Evolutionary conservation across 2,113 vertebrate species (phyloP).

Genomic region (Dasyurus viverrinus): DNA sequence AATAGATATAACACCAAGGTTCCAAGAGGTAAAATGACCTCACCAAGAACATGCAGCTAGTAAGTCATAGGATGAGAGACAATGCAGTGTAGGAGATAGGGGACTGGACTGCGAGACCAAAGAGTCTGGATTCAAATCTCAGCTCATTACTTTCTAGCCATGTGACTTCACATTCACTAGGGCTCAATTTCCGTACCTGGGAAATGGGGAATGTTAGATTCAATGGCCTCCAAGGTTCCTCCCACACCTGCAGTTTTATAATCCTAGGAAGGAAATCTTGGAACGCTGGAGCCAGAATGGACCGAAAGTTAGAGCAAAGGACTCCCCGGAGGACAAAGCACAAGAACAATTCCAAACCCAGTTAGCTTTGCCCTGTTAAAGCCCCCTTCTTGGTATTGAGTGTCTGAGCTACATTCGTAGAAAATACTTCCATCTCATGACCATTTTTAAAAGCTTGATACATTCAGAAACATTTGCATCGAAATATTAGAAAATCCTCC

Average conservation of each 20-base stretch:
- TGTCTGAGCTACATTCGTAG: background rate
- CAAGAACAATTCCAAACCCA: background rate
- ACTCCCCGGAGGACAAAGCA: background rate
- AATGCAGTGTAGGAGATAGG: background rate
- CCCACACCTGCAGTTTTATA: background rate
- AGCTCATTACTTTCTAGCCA: background rate
- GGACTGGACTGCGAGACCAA: background rate
- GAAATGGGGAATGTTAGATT: background rate
- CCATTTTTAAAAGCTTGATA: too few relatives aligned
- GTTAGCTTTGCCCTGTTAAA: background rate
- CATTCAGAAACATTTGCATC: conserved; percentile 30
- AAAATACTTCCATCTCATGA: too few relatives aligned
- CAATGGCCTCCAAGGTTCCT: background rate
- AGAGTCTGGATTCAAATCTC: background rate
- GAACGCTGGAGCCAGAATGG: background rate
- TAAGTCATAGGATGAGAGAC: background rate
- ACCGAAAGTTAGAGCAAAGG: background rate
- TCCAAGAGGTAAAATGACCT: background rate
- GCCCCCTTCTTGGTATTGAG: background rate
- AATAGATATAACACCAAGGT: too few relatives aligned
- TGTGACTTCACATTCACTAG: background rate
- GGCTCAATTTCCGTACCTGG: background rate
- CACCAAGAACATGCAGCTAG: background rate
- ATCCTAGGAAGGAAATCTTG: background rate
- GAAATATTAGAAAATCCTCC: conserved; percentile 3